Base-by-base conservation (phyloP, 2,888 invertebrate genomes). In the Drosophila kambysellisi region DNA sequence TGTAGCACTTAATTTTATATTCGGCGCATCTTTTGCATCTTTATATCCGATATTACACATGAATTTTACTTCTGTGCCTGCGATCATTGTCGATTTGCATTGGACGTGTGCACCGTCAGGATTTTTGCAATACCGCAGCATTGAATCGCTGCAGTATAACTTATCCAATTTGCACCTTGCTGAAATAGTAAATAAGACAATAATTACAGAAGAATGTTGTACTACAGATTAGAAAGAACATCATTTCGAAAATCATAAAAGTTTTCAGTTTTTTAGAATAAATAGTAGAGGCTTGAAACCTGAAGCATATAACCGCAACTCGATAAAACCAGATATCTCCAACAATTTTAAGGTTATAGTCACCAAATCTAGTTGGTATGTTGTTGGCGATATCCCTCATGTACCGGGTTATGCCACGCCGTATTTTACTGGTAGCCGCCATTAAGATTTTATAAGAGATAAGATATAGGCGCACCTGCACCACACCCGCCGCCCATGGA, bases 61-160 rank as follows among this genome's bases (percentile, higher is more conserved):
- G 1, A 66, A 30, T 0, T 0, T 17, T 0, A 32, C 73, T 15
- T 0, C 0, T 1, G 61, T 46, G 11, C 57, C 57, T 15, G 59
- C 52, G 11, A 0, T 7, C 12, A 54, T 9, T 7, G 6, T 32
- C 4, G 0, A 1, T 50, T 30, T 0, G 35, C 48, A 54, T 0
- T 1, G 1, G 2, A 8, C n/a, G 0, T 0, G 3, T 0, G 2
- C 0, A 7, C 0, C 0, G 1, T 32, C 8, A 6, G 25, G 25
- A 3, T 1, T 0, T 33, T 0, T 5, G 20, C 76, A 79, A 0
- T 0, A 0, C 1, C 54, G 52, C 0, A 0, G 0, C 30, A 69
- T 9, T 33, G 54, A 41, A n/a, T 78, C 56, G 6, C 51, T 17
- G 17, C 79, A 73, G 15, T 9, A 29, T 35, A 76, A 43, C 3